Base-by-base conservation (phyloP, 2,888 invertebrate genomes). In the Mesochorus sp. region DNA sequence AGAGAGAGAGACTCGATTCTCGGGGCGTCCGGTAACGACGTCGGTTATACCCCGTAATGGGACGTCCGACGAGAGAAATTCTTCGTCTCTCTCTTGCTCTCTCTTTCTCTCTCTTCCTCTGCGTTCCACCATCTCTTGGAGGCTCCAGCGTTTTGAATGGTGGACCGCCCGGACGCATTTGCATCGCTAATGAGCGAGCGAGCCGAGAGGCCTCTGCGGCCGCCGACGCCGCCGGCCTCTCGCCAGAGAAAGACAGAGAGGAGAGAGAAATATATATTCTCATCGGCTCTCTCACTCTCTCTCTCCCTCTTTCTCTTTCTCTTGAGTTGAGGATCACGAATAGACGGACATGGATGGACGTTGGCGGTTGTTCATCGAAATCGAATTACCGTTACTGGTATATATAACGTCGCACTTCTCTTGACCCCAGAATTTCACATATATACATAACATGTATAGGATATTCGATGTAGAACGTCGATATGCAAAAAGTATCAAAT, bases 1-100 rank as follows among this genome's bases (percentile, higher is more conserved):
- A 49, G 37, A 14, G 12, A 28, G 21, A 59, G 53, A 76, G 55
- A 26, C 47, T 59, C 34, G 72, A 77, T 77, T 77, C 72, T 71
- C 64, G 75, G 78, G 78, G 82, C 82, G 81, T 82, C 78, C 77
- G 81, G 81, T 82, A 82, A 81, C 81, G 81, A 82, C 82, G 80
- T 81, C 78, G 77, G 82, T 81, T 82, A 82, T 79, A 77, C 79
- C 73, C 71, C 55, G 82, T 82, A 82, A 82, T 82, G 80, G 81
- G 77, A 80, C 77, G 80, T 78, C 80, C 77, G 73, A 73, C 66
- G 73, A 73, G 74, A 78, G 79, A 80, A 80, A 82, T 80, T 78
- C 79, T 80, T 82, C 79, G 75, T 78, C 77, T 59, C 64, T 74
- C 75, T 59, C 67, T 57, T 70, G 68, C 70, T 62, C 73, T 51